phyloP scores from a whole-genome alignment of 2,797 vertebrate species.

The Poeciliopsis turneri region DNA sequence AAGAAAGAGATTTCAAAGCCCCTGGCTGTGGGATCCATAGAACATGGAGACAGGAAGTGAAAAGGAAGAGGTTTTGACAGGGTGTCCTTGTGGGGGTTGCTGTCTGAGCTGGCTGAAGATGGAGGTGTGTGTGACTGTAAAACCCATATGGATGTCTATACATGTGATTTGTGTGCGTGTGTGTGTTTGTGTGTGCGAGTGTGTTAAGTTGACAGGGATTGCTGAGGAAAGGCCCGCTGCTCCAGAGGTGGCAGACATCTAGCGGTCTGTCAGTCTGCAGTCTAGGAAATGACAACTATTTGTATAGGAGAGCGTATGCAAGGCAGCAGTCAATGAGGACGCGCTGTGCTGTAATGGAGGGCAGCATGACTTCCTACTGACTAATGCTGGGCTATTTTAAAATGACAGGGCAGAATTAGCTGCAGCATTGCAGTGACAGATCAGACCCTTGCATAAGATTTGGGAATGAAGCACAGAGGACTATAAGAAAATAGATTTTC shows the following conservation, averaged over 20 bases:
- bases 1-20: conserved; percentile 76
- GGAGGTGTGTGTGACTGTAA: conserved; percentile 60
- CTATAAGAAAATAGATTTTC: background rate
- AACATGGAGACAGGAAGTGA: conserved; percentile 77
- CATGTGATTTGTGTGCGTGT: conserved; percentile 57
- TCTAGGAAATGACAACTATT: conserved; percentile 79
- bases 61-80: conserved; percentile 84
- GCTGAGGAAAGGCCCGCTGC: conserved; percentile 71
- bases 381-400: conserved; percentile 78
- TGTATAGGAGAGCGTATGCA: conserved; percentile 75
- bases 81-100: conserved; percentile 80
- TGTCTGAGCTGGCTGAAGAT: conserved; percentile 77
- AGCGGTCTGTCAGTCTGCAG: conserved; percentile 78
- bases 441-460: conserved; percentile 50
- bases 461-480: conserved; percentile 47
- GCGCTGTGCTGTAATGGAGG: conserved; percentile 64
- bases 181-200: conserved; percentile 33
- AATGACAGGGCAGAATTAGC: conserved; percentile 79
- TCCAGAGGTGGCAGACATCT: conserved; percentile 78
- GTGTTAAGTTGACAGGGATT: conserved; percentile 71
- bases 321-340: conserved; percentile 67
- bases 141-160: conserved; percentile 72
- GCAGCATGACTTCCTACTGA: conserved; percentile 62
- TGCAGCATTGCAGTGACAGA: conserved; percentile 58
- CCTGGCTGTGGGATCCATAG: conserved; percentile 65